A percentile compares a stretch with the other conserved stretches of the same genome.
phyloP scores from a whole-genome alignment of 2,113 vertebrate species.

The Neodontobutis hainanensis region DNA sequence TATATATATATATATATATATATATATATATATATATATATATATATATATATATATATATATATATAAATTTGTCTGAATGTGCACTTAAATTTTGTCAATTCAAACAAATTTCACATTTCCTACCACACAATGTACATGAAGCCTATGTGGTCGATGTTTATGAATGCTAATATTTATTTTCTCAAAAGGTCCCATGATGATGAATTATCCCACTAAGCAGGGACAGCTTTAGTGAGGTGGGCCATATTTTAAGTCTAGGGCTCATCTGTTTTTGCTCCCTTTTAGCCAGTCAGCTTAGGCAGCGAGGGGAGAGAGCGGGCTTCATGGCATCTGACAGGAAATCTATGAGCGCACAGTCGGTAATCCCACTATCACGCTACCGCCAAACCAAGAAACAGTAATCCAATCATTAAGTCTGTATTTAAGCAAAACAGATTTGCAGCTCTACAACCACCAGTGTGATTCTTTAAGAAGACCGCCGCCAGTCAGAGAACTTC shows the following conservation, averaged over 20 bases:
- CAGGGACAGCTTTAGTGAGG: conserved; percentile 10
- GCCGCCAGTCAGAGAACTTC: conserved; percentile 11
- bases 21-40: too few species aligned
- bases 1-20: too few species aligned
- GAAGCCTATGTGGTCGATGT: too few species aligned
- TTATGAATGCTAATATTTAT: background rate
- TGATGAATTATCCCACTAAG: background rate
- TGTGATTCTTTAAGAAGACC: conserved; percentile 42
- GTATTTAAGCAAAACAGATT: conserved; percentile 65
- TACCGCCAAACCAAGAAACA: conserved; percentile 54
- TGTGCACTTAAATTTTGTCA: too few species aligned
- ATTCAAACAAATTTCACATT: too few species aligned
- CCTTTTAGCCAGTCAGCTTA: conserved; percentile 20
- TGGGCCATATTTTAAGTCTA: conserved; percentile 29
- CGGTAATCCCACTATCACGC: conserved; percentile 70
- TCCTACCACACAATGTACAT: too few species aligned
- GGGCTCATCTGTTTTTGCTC: conserved; percentile 36
- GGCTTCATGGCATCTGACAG: conserved; percentile 68
- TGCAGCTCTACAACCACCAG: conserved; percentile 24
- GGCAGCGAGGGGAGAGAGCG: conserved; percentile 16
- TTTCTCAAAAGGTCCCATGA: background rate
- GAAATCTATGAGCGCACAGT: conserved; percentile 66
- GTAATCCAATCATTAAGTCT: conserved; percentile 71
- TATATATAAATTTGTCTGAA: too few species aligned
- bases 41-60: too few species aligned